Evolutionary conservation across 2,113 vertebrate species (phyloP).

Genomic region (Pseudopipra pipra): DNA sequence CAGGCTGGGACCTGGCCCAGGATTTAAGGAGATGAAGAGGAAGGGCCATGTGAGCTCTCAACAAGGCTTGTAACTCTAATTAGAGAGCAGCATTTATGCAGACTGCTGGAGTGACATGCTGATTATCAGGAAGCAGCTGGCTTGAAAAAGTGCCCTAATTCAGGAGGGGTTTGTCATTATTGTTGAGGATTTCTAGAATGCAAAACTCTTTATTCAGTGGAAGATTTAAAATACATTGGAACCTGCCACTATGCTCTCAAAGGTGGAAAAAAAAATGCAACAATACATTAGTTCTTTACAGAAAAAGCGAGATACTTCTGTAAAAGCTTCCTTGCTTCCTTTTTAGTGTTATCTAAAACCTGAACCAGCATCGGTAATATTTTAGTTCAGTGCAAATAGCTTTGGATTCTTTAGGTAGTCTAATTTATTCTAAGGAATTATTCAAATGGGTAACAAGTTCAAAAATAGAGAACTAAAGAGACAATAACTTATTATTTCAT

Average conservation of each 20-base stretch:
- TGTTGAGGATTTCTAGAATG: not conserved
- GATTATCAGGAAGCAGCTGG: slow-evolving; percentile 52
- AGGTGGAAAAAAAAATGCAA: not conserved
- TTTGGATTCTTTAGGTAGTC: not conserved
- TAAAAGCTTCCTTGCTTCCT: not conserved
- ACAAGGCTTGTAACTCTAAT: slow-evolving; percentile 32
- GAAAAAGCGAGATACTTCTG: not conserved
- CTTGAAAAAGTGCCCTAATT: slow-evolving; percentile 8
- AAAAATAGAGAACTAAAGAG: not conserved
- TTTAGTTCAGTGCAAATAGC: not conserved
- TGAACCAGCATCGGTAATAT: not conserved
- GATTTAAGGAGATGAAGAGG: not conserved
- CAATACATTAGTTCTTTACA: not conserved
- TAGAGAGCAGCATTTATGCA: slow-evolving; percentile 14
- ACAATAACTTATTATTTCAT: not conserved
- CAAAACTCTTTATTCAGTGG: not conserved
- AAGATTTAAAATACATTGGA: not conserved
- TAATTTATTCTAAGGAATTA: not conserved
- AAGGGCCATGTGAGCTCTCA: not conserved
- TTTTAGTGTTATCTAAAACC: not conserved
- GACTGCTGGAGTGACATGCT: not conserved
- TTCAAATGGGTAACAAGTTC: not conserved
- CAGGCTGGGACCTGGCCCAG: not conserved
- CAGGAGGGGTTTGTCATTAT: not conserved
- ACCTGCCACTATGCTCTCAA: not conserved